Percentiles rank a stretch among this genome's conserved stretches.
Conservation (phyloP, 2,797 vertebrate genomes). For the Dromococcyx pavoninus region DNA sequence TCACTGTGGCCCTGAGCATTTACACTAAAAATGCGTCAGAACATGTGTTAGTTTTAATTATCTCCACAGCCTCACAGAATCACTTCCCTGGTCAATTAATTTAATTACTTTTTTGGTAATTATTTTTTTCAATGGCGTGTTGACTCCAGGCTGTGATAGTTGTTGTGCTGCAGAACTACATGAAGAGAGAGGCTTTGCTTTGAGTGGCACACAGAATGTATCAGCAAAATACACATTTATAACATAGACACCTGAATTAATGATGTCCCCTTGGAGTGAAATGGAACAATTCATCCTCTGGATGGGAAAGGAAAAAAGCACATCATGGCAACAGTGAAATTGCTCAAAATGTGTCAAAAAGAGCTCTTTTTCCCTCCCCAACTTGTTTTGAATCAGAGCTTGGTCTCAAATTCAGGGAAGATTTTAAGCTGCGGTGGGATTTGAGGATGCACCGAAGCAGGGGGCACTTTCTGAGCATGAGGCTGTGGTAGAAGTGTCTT, state of each 20-base stretch:
- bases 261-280: not conserved
- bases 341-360: not conserved
- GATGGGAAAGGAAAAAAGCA: not conserved
- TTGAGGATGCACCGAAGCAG: accelerated
- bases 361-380: not conserved
- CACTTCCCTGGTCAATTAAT: slow-evolving; percentile 68
- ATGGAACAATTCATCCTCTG: slow-evolving; percentile 1
- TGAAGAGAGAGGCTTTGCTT: not conserved
- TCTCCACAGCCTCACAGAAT: slow-evolving; percentile 29
- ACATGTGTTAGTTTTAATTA: slow-evolving; percentile 47
- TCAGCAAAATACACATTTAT: slow-evolving; percentile 19
- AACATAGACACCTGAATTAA: slow-evolving; percentile 30
- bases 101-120: slow-evolving; percentile 63
- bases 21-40: slow-evolving; percentile 34
- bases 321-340: not conserved
- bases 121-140: slow-evolving; percentile 63
- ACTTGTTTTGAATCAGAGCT: not conserved
- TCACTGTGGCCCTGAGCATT: not conserved
- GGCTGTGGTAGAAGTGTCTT: accelerated
- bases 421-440: not conserved
- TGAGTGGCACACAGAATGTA: not conserved
- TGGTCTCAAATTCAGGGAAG: not conserved
- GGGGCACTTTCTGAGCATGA: not conserved
- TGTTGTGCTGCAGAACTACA: not conserved
- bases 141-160: slow-evolving; percentile 10